Percentiles rank a stretch among this genome's conserved stretches.
phyloP scores from a whole-genome alignment of 2,888 invertebrate genomes.

The Colostygia pectinataria region DNA sequence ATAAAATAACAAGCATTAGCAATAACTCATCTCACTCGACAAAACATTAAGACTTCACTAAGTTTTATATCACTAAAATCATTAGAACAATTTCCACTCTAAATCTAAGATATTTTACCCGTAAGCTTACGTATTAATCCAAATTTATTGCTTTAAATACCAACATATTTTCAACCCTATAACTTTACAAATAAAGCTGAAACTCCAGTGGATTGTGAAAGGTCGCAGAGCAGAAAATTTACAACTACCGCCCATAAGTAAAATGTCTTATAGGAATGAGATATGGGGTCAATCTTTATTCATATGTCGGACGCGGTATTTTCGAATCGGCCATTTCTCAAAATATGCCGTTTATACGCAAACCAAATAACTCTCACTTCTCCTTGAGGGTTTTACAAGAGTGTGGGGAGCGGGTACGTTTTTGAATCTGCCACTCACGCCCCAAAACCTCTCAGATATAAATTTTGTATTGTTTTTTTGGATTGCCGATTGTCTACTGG shows the following conservation, averaged over 20 bases:
- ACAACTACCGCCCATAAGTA: constrained; percentile 68
- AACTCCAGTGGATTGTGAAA: constrained; percentile 2
- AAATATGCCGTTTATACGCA: too few species aligned
- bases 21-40: neutral
- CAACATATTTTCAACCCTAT: constrained; percentile 26
- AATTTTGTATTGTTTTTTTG: too few species aligned
- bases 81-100: constrained; percentile 31
- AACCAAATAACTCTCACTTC: too few species aligned
- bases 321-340: constrained; percentile 60
- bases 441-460: too few species aligned
- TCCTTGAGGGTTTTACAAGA: too few species aligned
- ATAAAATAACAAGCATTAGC: too few species aligned
- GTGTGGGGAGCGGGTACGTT: too few species aligned
- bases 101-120: constrained; percentile 34
- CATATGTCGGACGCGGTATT: constrained; percentile 48
- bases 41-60: constrained; percentile 4
- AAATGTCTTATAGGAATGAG: constrained; percentile 65
- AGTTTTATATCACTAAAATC: constrained; percentile 26
- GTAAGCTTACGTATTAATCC: constrained; percentile 36
- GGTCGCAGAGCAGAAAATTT: constrained; percentile 58
- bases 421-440: too few species aligned
- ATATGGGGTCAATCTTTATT: constrained; percentile 69
- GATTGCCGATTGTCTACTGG: too few species aligned
- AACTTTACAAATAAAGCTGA: neutral
- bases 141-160: constrained; percentile 28